These are phyloP conservation scores for Kryphioiulus occultus DNA, from an alignment of 2,888 invertebrate species.

Conservation along the genomic window DNA sequence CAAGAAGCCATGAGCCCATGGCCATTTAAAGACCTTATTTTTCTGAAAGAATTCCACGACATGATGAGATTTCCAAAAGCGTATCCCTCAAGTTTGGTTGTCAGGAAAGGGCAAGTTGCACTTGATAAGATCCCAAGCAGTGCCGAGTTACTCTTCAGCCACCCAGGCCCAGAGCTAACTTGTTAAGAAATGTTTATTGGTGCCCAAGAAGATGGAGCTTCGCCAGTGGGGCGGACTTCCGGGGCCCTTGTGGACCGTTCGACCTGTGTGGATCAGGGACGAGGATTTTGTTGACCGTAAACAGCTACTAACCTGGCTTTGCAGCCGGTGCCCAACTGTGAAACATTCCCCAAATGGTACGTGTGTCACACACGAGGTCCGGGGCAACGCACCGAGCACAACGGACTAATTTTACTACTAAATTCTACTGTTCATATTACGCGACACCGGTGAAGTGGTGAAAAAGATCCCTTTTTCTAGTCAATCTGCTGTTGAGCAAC, in stretches of 20 bases:
- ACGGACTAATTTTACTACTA: neutral
- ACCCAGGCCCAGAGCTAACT: neutral
- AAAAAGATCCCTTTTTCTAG: conserved; percentile 20
- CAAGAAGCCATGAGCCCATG: too few relatives aligned
- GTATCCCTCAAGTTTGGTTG: too few relatives aligned
- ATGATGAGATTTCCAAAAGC: too few relatives aligned
- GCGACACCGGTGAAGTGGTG: neutral
- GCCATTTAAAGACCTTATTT: too few relatives aligned
- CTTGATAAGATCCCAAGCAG: too few relatives aligned
- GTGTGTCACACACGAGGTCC: neutral
- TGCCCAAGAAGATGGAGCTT: too few relatives aligned
- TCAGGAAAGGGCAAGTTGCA: neutral
- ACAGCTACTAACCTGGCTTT: neutral
- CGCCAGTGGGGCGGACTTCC: too few relatives aligned
- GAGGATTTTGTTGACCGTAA: neutral
- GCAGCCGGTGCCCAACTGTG: neutral
- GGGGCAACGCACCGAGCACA: neutral
- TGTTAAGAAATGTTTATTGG: neutral
- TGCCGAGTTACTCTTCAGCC: neutral
- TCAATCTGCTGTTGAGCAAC: neutral
- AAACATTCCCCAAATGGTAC: conserved; percentile 15
- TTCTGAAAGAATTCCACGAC: too few relatives aligned
- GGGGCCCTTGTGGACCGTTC: neutral
- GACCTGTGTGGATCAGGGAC: neutral
- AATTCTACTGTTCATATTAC: neutral